Evolutionary conservation across 2,797 vertebrate genomes (phyloP).

Genomic region (Epinephelus awoara): DNA sequence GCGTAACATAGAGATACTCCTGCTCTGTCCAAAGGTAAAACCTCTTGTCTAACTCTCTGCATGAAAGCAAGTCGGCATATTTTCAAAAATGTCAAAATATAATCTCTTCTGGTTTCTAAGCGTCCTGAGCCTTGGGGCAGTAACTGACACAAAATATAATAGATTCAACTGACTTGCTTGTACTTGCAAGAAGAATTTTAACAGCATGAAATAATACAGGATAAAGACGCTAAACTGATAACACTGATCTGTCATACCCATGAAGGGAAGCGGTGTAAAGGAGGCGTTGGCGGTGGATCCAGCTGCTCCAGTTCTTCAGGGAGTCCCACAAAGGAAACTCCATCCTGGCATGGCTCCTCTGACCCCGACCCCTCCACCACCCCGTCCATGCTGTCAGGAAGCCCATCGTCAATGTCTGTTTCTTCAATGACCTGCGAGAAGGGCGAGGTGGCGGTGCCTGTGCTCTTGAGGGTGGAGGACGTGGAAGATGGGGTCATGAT

Average conservation of each 20-base stretch:
- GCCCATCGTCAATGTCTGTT: slow-evolving; percentile 79
- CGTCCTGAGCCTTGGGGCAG: too few species aligned
- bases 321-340: slow-evolving; percentile 67
- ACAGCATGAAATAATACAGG: background rate
- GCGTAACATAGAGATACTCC: too few species aligned
- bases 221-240: background rate
- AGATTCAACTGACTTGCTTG: too few species aligned
- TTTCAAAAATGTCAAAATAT: too few species aligned
- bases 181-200: background rate
- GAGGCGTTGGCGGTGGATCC: slow-evolving; percentile 92
- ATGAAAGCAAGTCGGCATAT: too few species aligned
- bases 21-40: too few species aligned
- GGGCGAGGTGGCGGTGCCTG: slow-evolving; percentile 61
- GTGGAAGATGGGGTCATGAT: slow-evolving; percentile 81
- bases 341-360: slow-evolving; percentile 59
- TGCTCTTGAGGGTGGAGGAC: slow-evolving; percentile 75
- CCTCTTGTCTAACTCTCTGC: too few species aligned
- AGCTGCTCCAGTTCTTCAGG: slow-evolving; percentile 79
- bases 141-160: too few species aligned
- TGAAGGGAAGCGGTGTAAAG: slow-evolving; percentile 93
- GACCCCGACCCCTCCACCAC: slow-evolving; percentile 71
- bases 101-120: too few species aligned
- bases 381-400: slow-evolving; percentile 82
- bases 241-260: slow-evolving; percentile 87
- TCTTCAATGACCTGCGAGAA: slow-evolving; percentile 89